Base-by-base conservation (phyloP, 1,140 invertebrate species). In the Drosophila lowei region DNA sequence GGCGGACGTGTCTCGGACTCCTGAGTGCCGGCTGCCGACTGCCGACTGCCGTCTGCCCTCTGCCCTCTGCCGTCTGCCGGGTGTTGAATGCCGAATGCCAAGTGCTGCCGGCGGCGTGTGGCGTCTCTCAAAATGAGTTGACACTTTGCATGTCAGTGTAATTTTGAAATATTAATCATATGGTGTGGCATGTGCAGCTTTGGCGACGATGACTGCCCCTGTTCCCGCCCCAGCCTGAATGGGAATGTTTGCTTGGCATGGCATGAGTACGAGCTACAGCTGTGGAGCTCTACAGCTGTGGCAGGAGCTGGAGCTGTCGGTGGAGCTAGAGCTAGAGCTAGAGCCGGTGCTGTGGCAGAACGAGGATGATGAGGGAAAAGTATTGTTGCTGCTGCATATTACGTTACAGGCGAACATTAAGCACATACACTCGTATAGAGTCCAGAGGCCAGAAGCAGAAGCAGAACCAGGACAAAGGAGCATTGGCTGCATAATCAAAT, bases 111-210 rank as follows among this genome's bases (percentile, higher is more conserved):
- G 64, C 76, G 61, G 61, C 64, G 43, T 56, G 58, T 4, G 53
- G 52, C 65, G 65, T 67, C 63, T 70, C 79, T 77, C 74, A 54
- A 72, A 88, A 79, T 88, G 83, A 88, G 83, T 88, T 88, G 83
- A 88, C 83, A 88, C 83, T 86, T 88, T 83, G 83, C 83, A 86
- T 86, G 83, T 88, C 84, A 77, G 77, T 86, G 78, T 83, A 88
- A 88, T 88, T 88, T 88, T 88, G 78, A 88, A 88, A 88, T 88
- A 88, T 88, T 88, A 88, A 88, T 88, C 78, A 88, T 63, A 88
- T 13, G 34, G 34, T 38, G 4, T 68, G 74, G 77, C 71, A 65
- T 77, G 79, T 64, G 61, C 66, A 77, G 58, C 70, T 75, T 56
- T 76, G 73, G 63, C 46, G 63, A 61, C 71, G 59, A 74, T 56